These are phyloP conservation scores for Gambusia yucatana DNA, from an alignment of 2,797 vertebrate species.

Conservation along the genomic window DNA sequence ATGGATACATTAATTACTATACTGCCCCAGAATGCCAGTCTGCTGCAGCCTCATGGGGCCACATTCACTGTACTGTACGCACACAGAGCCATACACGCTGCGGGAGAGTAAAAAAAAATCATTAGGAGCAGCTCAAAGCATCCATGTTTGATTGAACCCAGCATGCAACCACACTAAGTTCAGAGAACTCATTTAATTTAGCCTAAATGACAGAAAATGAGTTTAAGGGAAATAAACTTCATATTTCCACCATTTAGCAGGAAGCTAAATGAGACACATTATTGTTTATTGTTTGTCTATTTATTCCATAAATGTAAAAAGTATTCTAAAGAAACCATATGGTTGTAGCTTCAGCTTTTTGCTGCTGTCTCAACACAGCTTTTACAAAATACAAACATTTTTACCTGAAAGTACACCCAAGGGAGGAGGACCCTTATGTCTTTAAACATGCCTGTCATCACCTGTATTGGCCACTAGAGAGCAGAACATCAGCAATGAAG, in stretches of 20 bases:
- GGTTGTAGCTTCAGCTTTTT: background rate
- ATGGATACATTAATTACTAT: constrained; percentile 62
- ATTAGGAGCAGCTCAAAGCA: constrained; percentile 14
- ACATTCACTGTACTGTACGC: constrained; percentile 40
- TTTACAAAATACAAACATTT: background rate
- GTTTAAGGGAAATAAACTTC: background rate
- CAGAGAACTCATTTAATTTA: background rate
- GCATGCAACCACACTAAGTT: background rate
- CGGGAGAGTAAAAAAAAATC: constrained; percentile 15
- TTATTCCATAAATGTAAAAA: background rate
- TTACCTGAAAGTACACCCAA: constrained; percentile 10
- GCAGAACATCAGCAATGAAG: constrained; percentile 42
- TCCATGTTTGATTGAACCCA: background rate
- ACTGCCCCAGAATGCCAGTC: constrained; percentile 59
- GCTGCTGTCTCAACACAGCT: background rate
- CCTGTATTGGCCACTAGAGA: constrained; percentile 65
- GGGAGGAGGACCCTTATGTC: constrained; percentile 18
- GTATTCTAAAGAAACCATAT: background rate
- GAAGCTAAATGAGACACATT: background rate
- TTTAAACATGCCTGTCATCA: constrained; percentile 26
- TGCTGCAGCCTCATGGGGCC: constrained; percentile 52
- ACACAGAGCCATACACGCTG: constrained; percentile 30
- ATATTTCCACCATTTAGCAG: background rate
- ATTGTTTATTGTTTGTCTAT: background rate
- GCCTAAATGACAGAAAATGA: background rate